Base-by-base conservation (phyloP, 53 echinoderm and acorn worm species). In the Crossaster papposus region DNA sequence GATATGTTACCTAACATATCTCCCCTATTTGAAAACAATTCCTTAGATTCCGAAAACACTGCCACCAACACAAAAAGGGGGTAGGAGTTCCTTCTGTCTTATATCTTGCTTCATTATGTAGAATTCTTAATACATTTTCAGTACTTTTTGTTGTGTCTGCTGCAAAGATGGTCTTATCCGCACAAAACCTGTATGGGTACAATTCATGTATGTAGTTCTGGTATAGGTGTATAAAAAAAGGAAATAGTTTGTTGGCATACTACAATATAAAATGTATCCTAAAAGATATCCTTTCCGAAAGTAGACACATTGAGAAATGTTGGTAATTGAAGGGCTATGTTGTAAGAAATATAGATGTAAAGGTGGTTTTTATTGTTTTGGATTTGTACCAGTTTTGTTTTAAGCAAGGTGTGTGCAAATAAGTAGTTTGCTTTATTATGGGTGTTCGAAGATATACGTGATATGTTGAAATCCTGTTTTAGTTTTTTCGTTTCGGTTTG, bases 131-230 rank as follows among this genome's bases (percentile, higher is more conserved):
- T 52, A 34, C 65, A 30, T 84, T 83, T 73, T 72, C 84, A 84
- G 84, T 84, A 84, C 84, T 84, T 70, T 82, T 35, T 68, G 53
- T 0, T 65, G 26, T 37, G 26, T 23, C 37, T 30, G 38, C 53
- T 84, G 84, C 84, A 52, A 72, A 72, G 84, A 70, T 51, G 51
- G 26, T 72, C 72, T 84, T 84, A 26, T 73, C 74, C 51, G 78
- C 51, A 51, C 78, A 78, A 24, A 78, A 75, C 9, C 24, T 51
- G 78, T 51, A 51, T 26, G 37, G 26, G 5, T 11, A 78, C 9
- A 78, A 8, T 74, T 34, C 51, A 36, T 83, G 84, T 84, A 84
- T 31, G 22, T 70, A 44, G 20, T 30, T 52, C 18, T 36, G 28
- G 51, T 65, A 26, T 50, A 18, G 13, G 30, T 72, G 65, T 84